These are phyloP conservation scores for Drosophila busckii DNA, from an alignment of 1,140 invertebrate species.

Conservation along the genomic window DNA sequence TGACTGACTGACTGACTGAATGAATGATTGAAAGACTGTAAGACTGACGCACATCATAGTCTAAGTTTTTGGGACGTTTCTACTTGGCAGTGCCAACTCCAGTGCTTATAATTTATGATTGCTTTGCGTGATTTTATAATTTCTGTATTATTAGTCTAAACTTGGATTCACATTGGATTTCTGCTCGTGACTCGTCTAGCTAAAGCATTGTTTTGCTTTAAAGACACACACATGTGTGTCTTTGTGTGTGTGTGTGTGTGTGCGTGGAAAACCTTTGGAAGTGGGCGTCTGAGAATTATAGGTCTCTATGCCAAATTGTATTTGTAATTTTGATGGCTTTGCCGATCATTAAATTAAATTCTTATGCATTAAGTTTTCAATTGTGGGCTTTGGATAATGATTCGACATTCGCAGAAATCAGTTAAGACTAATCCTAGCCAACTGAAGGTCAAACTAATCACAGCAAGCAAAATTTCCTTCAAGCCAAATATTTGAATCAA, in stretches of 20 bases:
- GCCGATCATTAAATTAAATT: conserved; percentile 39
- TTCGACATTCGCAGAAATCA: conserved; percentile 8
- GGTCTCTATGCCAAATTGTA: conserved; percentile 34
- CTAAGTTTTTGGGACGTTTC: conserved; percentile 10
- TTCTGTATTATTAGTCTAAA: conserved; percentile 59
- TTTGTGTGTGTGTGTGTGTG: conserved; percentile 10
- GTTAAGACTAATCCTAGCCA: too few relatives aligned
- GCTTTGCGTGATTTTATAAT: conserved; percentile 60
- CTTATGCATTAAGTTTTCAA: conserved; percentile 37
- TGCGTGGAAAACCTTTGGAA: neutral
- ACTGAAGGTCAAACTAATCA: too few relatives aligned
- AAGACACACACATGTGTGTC: conserved; percentile 4
- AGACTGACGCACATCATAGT: conserved; percentile 11
- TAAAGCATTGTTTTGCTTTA: too few relatives aligned
- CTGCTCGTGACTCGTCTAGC: too few relatives aligned
- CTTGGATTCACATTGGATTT: conserved; percentile 30
- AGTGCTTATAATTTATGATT: conserved; percentile 59
- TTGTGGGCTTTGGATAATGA: conserved; percentile 20
- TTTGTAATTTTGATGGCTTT: conserved; percentile 29
- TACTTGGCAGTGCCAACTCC: conserved; percentile 12
- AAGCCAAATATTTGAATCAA: too few relatives aligned
- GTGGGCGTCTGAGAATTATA: conserved; percentile 19
- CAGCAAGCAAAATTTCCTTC: too few relatives aligned
- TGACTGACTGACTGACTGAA: conserved; percentile 15
- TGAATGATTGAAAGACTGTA: conserved; percentile 10